phyloP scores from a whole-genome alignment of 2,797 vertebrate species.

The Pseudomugil gertrudae region DNA sequence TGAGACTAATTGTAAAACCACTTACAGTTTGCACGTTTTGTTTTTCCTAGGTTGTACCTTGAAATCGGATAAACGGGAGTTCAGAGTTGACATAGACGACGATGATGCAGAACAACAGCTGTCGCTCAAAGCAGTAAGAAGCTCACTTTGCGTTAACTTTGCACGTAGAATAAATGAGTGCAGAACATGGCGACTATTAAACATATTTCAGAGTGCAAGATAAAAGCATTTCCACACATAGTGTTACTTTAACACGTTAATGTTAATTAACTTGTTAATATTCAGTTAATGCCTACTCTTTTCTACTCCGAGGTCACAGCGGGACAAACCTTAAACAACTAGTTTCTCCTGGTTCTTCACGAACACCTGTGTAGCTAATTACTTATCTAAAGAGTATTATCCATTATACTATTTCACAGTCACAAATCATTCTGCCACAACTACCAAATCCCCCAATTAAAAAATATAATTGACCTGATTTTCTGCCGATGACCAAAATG shows the following conservation, averaged over 20 bases:
- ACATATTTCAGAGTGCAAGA: background rate
- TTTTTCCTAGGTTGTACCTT: conserved; percentile 78
- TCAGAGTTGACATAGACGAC: conserved; percentile 81
- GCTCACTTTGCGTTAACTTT: background rate
- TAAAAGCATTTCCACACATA: background rate
- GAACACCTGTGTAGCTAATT: background rate
- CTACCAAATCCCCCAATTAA: too few relatives aligned
- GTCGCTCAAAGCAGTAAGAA: conserved; percentile 85
- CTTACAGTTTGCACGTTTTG: conserved; percentile 10
- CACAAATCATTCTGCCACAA: background rate
- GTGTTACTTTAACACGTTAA: background rate
- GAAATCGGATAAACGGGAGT: conserved; percentile 81
- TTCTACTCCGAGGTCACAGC: background rate
- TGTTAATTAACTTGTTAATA: too few relatives aligned
- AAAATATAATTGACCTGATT: background rate
- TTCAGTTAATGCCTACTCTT: too few relatives aligned
- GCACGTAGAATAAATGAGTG: background rate
- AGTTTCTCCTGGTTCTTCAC: background rate
- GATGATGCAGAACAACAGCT: conserved; percentile 86
- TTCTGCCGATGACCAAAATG: background rate
- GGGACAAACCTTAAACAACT: background rate
- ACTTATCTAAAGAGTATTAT: background rate
- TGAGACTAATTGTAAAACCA: rapidly evolving
- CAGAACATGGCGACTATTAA: background rate
- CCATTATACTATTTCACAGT: background rate